Evolutionary conservation across 2,888 invertebrate genomes (phyloP), one percentile per base, ranked within the genome.

Genomic region (Oscheius sp.): DNA sequence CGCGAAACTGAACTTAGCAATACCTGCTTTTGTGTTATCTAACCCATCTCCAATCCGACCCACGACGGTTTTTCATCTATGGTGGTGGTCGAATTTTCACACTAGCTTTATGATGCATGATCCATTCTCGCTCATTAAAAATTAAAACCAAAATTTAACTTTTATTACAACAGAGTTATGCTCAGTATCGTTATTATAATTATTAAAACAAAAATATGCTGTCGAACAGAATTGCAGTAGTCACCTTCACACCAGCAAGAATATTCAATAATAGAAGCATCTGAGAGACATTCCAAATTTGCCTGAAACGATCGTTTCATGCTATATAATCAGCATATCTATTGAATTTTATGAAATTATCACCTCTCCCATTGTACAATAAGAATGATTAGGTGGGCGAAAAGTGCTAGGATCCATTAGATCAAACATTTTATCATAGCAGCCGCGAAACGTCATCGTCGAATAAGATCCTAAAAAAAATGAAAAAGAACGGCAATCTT

Each of bases 371-470:
- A 68, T 32, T 1, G 80, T 80, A 69, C 80, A 80, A 63, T 68
- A 77, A 1, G 73, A 66, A 59, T 80, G 77, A 67, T 73, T 78
- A 0, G 80, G 80, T 12, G 77, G 77, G 24, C 70, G 44, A 45
- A 70, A 71, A 3, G 74, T 71, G 14, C 61, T 63, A 6, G 76
- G 76, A 64, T 80, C 74, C 30, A 70, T 68, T 5, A 72, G 45
- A 47, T 78, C 71, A 56, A 70, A 82, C 72, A 80, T 63, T 26
- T 74, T 70, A 36, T 74, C 69, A 67, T 81, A 81, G 66, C 84
- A 84, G 17, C 80, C 84, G 2, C 84, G 77, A 49, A 84, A 82
- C 4, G 83, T 84, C 76, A 85, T 77, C 12, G 74, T 74, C 9
- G 84, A 80, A 26, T 70, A 72, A 9, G 78, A 72, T 1, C 82